Evolutionary conservation across 2,797 vertebrate species (phyloP).

Genomic region (Epinephelus malabaricus): DNA sequence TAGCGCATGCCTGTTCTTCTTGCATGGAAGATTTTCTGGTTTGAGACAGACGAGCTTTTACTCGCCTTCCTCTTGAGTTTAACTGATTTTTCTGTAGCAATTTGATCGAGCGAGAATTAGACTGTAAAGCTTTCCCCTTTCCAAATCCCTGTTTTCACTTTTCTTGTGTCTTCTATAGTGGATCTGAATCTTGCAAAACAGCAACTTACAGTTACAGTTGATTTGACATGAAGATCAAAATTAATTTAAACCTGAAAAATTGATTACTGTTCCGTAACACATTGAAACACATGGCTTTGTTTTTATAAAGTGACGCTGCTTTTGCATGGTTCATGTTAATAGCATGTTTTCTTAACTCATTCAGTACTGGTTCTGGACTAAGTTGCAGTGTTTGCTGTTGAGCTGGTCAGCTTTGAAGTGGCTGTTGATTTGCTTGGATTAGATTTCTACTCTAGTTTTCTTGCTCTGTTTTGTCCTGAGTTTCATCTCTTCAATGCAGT

Average conservation of each 20-base stretch:
- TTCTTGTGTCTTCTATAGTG: constrained; percentile 71
- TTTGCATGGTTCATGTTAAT: constrained; percentile 88
- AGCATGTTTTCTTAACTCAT: constrained; percentile 86
- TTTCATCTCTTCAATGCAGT: constrained; percentile 88
- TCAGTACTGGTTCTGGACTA: constrained; percentile 76
- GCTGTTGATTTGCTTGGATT: constrained; percentile 83
- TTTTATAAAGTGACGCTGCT: constrained; percentile 73
- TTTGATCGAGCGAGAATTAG: constrained; percentile 72
- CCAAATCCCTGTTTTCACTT: constrained; percentile 67
- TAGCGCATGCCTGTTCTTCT: constrained; percentile 95
- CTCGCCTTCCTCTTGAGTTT: constrained; percentile 59
- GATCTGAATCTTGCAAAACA: constrained; percentile 86
- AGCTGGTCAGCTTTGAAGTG: constrained; percentile 73
- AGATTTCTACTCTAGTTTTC: constrained; percentile 82
- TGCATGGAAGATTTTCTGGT: constrained; percentile 88
- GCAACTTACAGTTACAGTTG: constrained; percentile 63
- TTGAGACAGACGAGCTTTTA: constrained; percentile 75
- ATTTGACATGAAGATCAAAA: constrained; percentile 50
- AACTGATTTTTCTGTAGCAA: constrained; percentile 72
- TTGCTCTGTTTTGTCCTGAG: constrained; percentile 81
- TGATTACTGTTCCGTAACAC: constrained; percentile 20
- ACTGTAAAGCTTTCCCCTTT: constrained; percentile 74
- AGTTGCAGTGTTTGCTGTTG: constrained; percentile 76
- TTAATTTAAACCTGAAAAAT: constrained; percentile 2
- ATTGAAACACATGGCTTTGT: constrained; percentile 24